Conservation (phyloP, 2,888 invertebrate genomes). For the Microctonus brassicae region DNA sequence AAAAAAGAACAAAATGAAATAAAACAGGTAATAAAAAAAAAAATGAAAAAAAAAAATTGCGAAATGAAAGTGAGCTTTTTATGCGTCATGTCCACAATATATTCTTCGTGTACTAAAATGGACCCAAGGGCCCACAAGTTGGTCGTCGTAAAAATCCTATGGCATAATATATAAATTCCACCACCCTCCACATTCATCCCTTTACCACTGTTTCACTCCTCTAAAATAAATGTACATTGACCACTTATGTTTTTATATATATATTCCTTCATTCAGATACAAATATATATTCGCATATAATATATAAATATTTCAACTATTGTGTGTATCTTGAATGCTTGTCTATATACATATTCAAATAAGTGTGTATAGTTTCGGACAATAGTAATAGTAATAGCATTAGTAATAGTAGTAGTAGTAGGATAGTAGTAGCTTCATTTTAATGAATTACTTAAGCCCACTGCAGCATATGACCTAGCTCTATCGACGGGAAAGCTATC, state of each 20-base stretch:
- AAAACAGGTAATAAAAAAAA: conserved; percentile 5
- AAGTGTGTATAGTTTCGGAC: not conserved
- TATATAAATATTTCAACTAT: not conserved
- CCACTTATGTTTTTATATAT: too few relatives aligned
- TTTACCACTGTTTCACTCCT: not conserved
- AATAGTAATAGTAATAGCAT: too few relatives aligned
- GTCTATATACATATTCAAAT: not conserved
- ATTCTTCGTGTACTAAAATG: conserved; percentile 28
- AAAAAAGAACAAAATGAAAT: conserved; percentile 1
- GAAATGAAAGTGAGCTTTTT: conserved; percentile 29
- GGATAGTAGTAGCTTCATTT: conserved; percentile 8
- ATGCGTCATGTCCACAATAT: conserved; percentile 37
- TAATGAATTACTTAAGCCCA: conserved; percentile 28
- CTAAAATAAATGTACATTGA: not conserved
- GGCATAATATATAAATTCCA: conserved; percentile 8
- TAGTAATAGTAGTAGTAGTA: too few relatives aligned
- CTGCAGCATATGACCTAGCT: conserved; percentile 15
- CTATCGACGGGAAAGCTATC: conserved; percentile 22
- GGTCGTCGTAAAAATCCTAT: conserved; percentile 28
- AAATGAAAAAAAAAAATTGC: conserved; percentile 1
- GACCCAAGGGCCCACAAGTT: conserved; percentile 14
- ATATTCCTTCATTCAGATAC: not conserved
- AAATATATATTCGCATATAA: not conserved
- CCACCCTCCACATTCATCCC: not conserved
- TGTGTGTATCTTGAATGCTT: not conserved